phyloP scores from a whole-genome alignment of 2,888 invertebrate genomes.

The Melanophora roralis region DNA sequence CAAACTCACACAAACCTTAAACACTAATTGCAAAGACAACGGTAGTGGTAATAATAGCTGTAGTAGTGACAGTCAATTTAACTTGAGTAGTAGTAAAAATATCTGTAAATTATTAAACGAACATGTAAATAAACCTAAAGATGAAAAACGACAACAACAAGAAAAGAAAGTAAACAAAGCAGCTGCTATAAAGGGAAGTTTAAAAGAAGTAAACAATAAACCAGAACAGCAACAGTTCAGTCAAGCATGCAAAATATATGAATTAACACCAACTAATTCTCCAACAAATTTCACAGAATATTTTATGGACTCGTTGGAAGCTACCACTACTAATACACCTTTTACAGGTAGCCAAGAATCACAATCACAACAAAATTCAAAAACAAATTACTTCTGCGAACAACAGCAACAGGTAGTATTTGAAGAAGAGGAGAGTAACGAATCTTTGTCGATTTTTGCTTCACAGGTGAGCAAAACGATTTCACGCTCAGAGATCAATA shows the following conservation, averaged over 20 bases:
- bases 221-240: constrained; percentile 55
- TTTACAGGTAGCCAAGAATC: constrained; percentile 41
- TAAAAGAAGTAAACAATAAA: constrained; percentile 44
- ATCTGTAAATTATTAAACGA: constrained; percentile 42
- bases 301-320: constrained; percentile 63
- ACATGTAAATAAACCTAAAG: constrained; percentile 46
- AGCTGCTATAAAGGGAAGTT: constrained; percentile 27
- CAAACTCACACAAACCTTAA: constrained; percentile 42
- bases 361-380: constrained; percentile 39
- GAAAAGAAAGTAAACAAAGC: neutral
- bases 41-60: neutral
- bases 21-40: neutral
- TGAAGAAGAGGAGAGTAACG: constrained; percentile 29
- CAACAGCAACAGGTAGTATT: constrained; percentile 42
- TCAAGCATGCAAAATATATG: constrained; percentile 64
- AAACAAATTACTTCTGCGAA: neutral
- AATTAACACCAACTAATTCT: constrained; percentile 37
- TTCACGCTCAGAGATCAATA: constrained; percentile 46
- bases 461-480: constrained; percentile 32
- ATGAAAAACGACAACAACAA: constrained; percentile 23
- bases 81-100: constrained; percentile 27
- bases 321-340: constrained; percentile 20
- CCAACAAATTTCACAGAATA: constrained; percentile 57
- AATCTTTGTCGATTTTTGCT: constrained; percentile 8
- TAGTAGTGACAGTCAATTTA: constrained; percentile 4